Percentiles rank a stretch among this genome's conserved stretches.
Conservation (phyloP, 1,140 invertebrate species). For the Bombus soroeensis region DNA sequence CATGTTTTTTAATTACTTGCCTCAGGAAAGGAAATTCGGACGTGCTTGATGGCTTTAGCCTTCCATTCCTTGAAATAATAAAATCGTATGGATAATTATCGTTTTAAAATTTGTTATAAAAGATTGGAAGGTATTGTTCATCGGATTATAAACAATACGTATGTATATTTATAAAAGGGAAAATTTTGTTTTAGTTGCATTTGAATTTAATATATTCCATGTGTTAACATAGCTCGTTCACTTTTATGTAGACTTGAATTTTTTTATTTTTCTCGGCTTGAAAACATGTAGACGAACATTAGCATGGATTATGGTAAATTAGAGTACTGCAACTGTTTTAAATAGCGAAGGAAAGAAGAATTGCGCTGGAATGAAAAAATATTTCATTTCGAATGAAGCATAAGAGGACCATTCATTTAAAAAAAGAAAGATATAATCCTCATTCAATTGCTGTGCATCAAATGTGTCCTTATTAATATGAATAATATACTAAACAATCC, state of each 20-base stretch:
- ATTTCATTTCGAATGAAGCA: not conserved
- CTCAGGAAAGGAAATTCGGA: not conserved
- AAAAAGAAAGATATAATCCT: not conserved
- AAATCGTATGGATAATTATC: not conserved
- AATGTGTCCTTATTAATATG: not conserved
- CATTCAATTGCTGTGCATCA: not conserved
- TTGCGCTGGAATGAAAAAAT: not conserved
- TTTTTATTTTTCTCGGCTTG: not conserved
- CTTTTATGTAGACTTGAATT: not conserved
- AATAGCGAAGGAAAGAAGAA: not conserved
- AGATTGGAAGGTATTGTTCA: not conserved
- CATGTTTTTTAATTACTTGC: slow-evolving; percentile 32
- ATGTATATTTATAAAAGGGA: not conserved
- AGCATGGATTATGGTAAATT: not conserved
- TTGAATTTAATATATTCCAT: not conserved
- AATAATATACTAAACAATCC: not conserved
- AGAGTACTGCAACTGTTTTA: not conserved
- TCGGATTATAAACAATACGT: not conserved
- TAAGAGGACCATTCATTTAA: not conserved
- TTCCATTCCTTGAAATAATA: not conserved
- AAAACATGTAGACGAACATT: not conserved
- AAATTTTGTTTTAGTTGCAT: not conserved
- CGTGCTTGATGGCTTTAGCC: no score
- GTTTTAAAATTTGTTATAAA: not conserved
- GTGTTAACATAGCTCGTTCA: not conserved